A percentile compares a stretch with the other conserved stretches of the same genome.
phyloP scores from a whole-genome alignment of 2,888 invertebrate species.

The Meiosimyza platycephala region DNA sequence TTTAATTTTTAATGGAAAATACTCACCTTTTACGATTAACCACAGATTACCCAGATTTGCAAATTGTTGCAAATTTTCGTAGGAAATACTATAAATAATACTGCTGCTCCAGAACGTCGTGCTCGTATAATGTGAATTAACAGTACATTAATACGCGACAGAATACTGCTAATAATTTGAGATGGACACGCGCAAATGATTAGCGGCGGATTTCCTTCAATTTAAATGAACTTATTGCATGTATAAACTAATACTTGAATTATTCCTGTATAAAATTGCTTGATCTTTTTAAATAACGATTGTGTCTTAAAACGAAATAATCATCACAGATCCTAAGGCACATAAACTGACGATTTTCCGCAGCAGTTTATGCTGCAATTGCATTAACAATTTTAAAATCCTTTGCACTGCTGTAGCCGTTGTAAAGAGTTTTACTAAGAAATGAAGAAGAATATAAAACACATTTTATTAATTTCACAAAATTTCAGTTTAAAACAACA shows the following conservation, averaged over 20 bases:
- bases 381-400: constrained; percentile 65
- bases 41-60: constrained; percentile 64
- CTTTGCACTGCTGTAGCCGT: constrained; percentile 67
- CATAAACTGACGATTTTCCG: constrained; percentile 59
- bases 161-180: not conserved
- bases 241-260: too few relatives aligned
- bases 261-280: too few relatives aligned
- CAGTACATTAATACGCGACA: too few relatives aligned
- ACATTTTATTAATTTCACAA: constrained; percentile 15
- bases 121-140: not conserved
- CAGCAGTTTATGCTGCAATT: constrained; percentile 66
- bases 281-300: too few relatives aligned
- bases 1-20: not conserved
- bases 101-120: not conserved
- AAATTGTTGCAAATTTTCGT: constrained; percentile 34
- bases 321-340: constrained; percentile 50
- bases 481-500: constrained; percentile 10
- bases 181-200: not conserved
- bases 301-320: too few relatives aligned
- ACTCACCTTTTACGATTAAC: constrained; percentile 61
- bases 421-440: constrained; percentile 54
- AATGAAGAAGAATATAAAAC: constrained; percentile 8
- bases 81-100: not conserved
- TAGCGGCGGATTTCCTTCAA: too few relatives aligned
- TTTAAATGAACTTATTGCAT: too few relatives aligned